These are phyloP conservation scores for Cerceris rybyensis DNA, from an alignment of 2,888 invertebrate species.

Conservation along the genomic window DNA sequence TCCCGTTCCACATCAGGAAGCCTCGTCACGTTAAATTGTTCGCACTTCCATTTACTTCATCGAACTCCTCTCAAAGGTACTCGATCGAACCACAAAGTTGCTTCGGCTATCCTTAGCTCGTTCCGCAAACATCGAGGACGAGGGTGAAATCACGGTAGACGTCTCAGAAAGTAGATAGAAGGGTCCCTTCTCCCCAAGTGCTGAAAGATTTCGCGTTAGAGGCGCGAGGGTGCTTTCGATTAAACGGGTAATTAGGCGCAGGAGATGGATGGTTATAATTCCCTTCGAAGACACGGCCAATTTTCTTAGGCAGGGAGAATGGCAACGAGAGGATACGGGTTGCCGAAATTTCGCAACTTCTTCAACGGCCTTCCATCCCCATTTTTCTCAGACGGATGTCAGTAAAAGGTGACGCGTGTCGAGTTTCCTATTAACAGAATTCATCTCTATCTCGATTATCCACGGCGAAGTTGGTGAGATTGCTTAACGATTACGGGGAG, in stretches of 20 bases:
- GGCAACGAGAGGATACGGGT: neutral
- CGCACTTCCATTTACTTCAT: conserved; percentile 28
- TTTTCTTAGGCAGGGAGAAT: conserved; percentile 27
- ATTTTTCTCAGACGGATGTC: too few relatives aligned
- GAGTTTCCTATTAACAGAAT: too few relatives aligned
- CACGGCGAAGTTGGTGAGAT: too few relatives aligned
- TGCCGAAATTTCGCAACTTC: neutral
- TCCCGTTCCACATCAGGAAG: too few relatives aligned
- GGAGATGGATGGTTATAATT: conserved; percentile 61
- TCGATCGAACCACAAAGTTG: conserved; percentile 21
- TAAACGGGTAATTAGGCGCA: conserved; percentile 63
- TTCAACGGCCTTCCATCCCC: neutral
- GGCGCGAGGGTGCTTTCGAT: conserved; percentile 57
- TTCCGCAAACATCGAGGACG: conserved; percentile 1
- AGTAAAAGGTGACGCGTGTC: too few relatives aligned
- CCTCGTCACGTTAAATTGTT: too few relatives aligned
- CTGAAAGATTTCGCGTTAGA: conserved; percentile 36
- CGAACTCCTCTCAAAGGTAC: conserved; percentile 21
- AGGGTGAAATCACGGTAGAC: conserved; percentile 27
- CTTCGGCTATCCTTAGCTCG: conserved; percentile 6
- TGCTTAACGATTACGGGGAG: too few relatives aligned
- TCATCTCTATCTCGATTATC: too few relatives aligned
- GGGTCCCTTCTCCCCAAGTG: conserved; percentile 35
- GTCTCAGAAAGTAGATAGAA: conserved; percentile 31
- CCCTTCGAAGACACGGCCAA: conserved; percentile 36